Evolutionary conservation across 2,888 invertebrate genomes (phyloP), one percentile per base, ranked within the genome.

Genomic region (Cheilosia impressa): DNA sequence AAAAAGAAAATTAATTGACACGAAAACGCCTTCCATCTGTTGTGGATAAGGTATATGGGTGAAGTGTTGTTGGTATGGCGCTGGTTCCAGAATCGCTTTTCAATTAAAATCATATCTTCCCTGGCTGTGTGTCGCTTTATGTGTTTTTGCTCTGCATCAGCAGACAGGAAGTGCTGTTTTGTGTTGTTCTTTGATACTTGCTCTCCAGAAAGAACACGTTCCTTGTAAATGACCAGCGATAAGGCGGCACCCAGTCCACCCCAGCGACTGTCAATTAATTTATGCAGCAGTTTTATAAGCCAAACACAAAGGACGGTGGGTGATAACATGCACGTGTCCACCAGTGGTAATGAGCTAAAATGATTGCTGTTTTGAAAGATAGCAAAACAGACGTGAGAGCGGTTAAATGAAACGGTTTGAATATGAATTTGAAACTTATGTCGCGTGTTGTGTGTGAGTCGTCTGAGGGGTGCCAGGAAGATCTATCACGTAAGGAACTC

Each of bases 201-300:
- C 9, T 9, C 31, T 31, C 22, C 22, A 47, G 9, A 19, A 22
- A 50, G 5, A 57, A 57, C 58, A 76, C 75, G 57, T 65, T 65
- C 38, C 65, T 19, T 45, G 41, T n/a, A 58, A 60, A 43, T 76
- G 66, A 41, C 75, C 31, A 60, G 58, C 66, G 66, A 50, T 65
- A 58, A 19, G 19, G 2, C 52, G 43, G 41, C 58, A 53, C 7
- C 17, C 34, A 22, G 13, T 27, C n/a, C n/a, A n/a, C n/a, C n/a
- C n/a, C n/a, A n/a, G n/a, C n/a, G n/a, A n/a, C n/a, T n/a, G 9
- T 55, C 65, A 79, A 79, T 79, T 84, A 84, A 65, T 69, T 84
- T 84, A 22, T 50, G 53, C 47, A 65, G 53, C 47, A 47, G 45
- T 79, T 84, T 84, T 84, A 84, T 84, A 65, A 65, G 55, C 2